phyloP scores from a whole-genome alignment of 2,113 vertebrate genomes.

The Corynorhinus townsendii region DNA sequence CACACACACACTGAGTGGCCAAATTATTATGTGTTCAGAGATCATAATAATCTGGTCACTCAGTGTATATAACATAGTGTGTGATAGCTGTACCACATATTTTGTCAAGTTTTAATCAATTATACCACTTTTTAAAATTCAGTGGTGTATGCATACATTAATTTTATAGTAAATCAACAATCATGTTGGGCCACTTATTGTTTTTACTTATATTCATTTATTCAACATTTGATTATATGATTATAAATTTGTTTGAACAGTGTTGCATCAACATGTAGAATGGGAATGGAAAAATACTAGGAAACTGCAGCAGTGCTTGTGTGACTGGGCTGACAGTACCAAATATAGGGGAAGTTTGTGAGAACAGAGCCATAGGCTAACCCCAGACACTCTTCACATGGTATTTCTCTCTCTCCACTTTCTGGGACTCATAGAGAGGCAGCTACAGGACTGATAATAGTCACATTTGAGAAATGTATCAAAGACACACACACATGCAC shows the following conservation, averaged over 20 bases:
- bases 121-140: background rate
- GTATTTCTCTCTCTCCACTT: background rate
- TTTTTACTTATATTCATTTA: background rate
- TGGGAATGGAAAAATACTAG: background rate
- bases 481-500: background rate
- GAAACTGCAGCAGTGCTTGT: background rate
- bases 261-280: background rate
- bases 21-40: too few species aligned
- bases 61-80: background rate
- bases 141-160: background rate
- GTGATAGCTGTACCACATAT: background rate
- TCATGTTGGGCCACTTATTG: background rate
- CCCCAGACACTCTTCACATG: background rate
- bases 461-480: constrained; percentile 27
- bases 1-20: too few species aligned
- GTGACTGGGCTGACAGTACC: background rate
- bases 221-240: background rate
- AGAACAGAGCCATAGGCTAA: background rate
- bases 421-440: background rate
- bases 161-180: background rate
- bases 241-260: background rate
- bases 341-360: background rate
- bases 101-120: background rate
- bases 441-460: background rate
- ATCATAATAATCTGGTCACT: too few species aligned